A percentile compares a stretch with the other conserved stretches of the same genome.
phyloP scores from a whole-genome alignment of 2,797 vertebrate species.

The Otus scops region DNA sequence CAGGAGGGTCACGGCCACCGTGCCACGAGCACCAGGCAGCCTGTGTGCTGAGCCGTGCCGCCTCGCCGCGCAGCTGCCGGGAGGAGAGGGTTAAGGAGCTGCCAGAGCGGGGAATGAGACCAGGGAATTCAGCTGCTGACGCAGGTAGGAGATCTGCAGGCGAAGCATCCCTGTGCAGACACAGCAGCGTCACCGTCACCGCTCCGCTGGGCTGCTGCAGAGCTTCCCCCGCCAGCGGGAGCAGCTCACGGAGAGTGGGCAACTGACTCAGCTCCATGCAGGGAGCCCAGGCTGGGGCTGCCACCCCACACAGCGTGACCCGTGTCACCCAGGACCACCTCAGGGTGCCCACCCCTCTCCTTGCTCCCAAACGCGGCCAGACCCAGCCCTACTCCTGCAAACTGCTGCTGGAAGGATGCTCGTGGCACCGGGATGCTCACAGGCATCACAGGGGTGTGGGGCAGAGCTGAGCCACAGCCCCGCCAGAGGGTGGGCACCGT shows the following conservation, averaged over 20 bases:
- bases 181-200: background rate
- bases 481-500: background rate
- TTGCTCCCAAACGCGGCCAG: background rate
- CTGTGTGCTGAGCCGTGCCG: background rate
- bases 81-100: conserved; percentile 49
- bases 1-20: background rate
- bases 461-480: background rate
- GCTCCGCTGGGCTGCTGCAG: background rate
- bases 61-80: rapidly evolving
- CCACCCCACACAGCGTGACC: background rate
- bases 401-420: conserved; percentile 21
- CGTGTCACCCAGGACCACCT: background rate
- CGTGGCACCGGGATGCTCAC: background rate
- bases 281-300: background rate
- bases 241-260: rapidly evolving
- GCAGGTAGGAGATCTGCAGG: conserved; percentile 55
- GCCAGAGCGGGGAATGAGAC: background rate
- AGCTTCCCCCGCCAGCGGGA: background rate
- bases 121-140: conserved; percentile 57
- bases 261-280: rapidly evolving
- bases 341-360: background rate
- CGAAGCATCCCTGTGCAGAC: background rate
- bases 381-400: background rate
- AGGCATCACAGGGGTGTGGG: background rate
- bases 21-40: rapidly evolving